Conservation (phyloP, 1,140 invertebrate genomes). For the Yoshiicerus persimilis region DNA sequence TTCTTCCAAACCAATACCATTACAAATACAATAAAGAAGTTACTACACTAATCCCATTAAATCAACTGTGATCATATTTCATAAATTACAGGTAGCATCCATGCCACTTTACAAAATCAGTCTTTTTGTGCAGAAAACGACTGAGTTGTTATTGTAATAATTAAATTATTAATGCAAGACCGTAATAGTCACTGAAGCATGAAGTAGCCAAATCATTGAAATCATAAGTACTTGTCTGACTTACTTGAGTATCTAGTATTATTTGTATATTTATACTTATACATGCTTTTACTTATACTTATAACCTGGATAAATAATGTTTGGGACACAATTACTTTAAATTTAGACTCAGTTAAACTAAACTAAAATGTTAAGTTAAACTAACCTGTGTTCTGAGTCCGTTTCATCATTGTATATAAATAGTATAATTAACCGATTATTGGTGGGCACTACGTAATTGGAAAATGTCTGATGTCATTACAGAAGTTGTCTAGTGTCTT, state of each 20-base stretch:
- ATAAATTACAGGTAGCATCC: not conserved
- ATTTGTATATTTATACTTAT: too few relatives aligned
- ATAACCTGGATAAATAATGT: too few relatives aligned
- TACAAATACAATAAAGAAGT: too few relatives aligned
- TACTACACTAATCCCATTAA: too few relatives aligned
- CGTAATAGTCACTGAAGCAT: not conserved
- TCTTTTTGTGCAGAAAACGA: not conserved
- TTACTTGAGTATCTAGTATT: too few relatives aligned
- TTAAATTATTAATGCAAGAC: not conserved
- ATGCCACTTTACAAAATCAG: not conserved
- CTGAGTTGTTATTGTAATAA: not conserved
- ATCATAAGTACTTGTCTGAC: too few relatives aligned
- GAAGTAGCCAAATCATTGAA: too few relatives aligned
- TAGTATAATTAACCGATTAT: not conserved
- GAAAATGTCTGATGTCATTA: not conserved
- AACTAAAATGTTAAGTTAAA: too few relatives aligned
- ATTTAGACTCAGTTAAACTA: not conserved
- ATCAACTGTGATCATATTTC: too few relatives aligned
- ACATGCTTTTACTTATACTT: too few relatives aligned
- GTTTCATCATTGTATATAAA: not conserved
- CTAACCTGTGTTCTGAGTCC: not conserved
- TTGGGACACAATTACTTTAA: not conserved
- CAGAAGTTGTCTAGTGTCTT: not conserved
- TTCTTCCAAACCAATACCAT: too few relatives aligned
- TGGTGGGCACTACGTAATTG: not conserved